Evolutionary conservation across 2,888 invertebrate species (phyloP).

Genomic region (Brachyptera putata): DNA sequence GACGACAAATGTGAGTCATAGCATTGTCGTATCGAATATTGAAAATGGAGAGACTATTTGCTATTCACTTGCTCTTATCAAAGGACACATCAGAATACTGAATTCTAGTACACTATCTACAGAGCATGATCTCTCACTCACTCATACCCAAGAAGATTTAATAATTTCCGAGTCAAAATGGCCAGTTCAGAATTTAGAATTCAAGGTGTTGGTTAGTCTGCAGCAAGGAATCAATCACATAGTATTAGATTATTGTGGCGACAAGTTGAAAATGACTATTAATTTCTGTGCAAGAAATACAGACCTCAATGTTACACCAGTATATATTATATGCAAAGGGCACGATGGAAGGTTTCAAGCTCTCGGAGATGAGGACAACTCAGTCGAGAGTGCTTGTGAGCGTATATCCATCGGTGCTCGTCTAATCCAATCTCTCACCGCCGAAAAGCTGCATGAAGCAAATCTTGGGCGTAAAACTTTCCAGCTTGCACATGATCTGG

Average conservation of each 20-base stretch:
- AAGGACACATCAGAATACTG: constrained; percentile 49
- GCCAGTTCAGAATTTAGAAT: constrained; percentile 62
- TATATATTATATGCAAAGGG: constrained; percentile 77
- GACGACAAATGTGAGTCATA: too few species aligned
- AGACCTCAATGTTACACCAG: constrained; percentile 64
- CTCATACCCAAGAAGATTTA: background rate
- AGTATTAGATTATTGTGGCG: constrained; percentile 53
- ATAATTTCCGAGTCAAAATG: constrained; percentile 42
- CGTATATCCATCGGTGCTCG: constrained; percentile 73
- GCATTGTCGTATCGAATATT: background rate
- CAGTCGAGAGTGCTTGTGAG: constrained; percentile 66
- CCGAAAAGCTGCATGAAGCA: constrained; percentile 79
- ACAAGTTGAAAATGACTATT: constrained; percentile 49
- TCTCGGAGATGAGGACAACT: constrained; percentile 58
- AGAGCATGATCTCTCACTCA: background rate
- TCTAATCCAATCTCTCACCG: constrained; percentile 79
- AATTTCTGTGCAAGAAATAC: constrained; percentile 56
- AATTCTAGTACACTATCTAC: background rate
- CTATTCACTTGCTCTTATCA: constrained; percentile 58
- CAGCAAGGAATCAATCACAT: constrained; percentile 60
- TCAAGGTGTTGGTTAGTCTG: constrained; percentile 64
- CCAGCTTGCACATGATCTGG: constrained; percentile 63
- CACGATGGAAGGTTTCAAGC: constrained; percentile 75
- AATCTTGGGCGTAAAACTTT: constrained; percentile 78
- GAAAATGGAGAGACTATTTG: background rate